A percentile compares a stretch with the other conserved stretches of the same genome.
phyloP scores from a whole-genome alignment of 2,797 vertebrate genomes.

The Pseudotriccus pelzelni region DNA sequence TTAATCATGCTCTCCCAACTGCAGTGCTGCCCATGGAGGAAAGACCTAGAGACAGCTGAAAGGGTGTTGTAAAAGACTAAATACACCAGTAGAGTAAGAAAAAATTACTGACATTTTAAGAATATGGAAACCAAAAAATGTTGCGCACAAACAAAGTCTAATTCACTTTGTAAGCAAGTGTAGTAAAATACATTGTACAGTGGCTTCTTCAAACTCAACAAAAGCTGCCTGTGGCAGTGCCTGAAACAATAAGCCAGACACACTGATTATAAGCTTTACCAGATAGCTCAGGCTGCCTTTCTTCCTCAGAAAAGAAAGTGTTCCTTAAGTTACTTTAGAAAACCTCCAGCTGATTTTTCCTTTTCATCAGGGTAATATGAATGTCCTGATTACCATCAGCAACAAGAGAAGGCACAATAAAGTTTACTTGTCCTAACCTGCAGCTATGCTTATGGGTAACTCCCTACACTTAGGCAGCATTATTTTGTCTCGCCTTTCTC shows the following conservation, averaged over 20 bases:
- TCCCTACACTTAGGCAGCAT: background rate
- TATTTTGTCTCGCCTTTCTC: constrained; percentile 17
- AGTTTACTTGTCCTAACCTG: constrained; percentile 51
- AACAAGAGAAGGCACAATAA: constrained; percentile 41
- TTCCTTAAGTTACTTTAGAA: constrained; percentile 13
- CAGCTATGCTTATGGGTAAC: background rate
- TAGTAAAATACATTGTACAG: background rate
- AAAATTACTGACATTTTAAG: background rate
- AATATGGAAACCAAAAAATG: background rate
- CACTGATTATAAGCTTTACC: background rate
- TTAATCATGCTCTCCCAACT: background rate
- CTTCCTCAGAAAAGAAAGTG: background rate
- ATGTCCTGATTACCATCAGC: constrained; percentile 32
- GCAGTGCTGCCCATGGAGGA: background rate
- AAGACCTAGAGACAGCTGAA: background rate
- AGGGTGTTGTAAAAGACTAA: background rate
- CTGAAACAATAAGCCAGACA: background rate
- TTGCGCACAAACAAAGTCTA: background rate
- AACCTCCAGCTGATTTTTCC: background rate
- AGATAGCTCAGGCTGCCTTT: background rate
- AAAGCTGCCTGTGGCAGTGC: background rate
- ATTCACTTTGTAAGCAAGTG: background rate
- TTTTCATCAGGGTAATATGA: constrained; percentile 18
- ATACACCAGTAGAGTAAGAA: background rate
- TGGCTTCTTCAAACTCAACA: background rate